Conservation (phyloP, 2,888 invertebrate genomes). For the Callosobruchus maculatus region DNA sequence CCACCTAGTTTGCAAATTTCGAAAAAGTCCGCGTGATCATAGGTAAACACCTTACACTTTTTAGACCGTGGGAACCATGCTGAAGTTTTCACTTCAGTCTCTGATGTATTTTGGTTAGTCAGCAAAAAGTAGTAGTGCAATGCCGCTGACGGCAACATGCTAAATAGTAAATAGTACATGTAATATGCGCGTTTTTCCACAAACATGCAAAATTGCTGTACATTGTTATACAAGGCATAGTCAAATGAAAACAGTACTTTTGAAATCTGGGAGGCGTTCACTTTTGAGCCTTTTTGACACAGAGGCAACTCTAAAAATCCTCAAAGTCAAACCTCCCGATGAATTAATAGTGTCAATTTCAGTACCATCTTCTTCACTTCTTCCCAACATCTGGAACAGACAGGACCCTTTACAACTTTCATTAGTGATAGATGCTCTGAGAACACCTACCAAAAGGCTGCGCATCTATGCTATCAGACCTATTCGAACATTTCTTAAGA, state of each 20-base stretch:
- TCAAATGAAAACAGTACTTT: background rate
- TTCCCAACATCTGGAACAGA: too few relatives aligned
- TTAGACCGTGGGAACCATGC: constrained; percentile 31
- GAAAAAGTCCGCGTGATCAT: constrained; percentile 10
- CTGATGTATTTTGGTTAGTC: background rate
- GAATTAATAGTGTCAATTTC: too few relatives aligned
- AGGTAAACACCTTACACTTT: constrained; percentile 21
- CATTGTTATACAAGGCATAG: background rate
- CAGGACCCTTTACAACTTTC: too few relatives aligned
- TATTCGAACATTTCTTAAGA: too few relatives aligned
- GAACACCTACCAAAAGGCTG: too few relatives aligned
- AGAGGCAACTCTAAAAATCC: too few relatives aligned
- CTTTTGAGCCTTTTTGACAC: too few relatives aligned
- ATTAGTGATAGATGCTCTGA: too few relatives aligned
- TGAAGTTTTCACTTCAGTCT: constrained; percentile 21
- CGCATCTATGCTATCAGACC: too few relatives aligned
- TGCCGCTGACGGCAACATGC: background rate
- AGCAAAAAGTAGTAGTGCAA: background rate
- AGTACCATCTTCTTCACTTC: too few relatives aligned
- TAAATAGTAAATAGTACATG: background rate
- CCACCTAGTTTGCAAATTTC: constrained; percentile 20
- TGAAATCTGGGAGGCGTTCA: too few relatives aligned
- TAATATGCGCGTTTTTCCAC: background rate
- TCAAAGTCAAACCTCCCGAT: too few relatives aligned
- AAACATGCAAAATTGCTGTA: background rate